Percentiles rank a stretch among this genome's conserved stretches.
phyloP scores from a whole-genome alignment of 2,888 invertebrate genomes.

The Phaonia tiefii region DNA sequence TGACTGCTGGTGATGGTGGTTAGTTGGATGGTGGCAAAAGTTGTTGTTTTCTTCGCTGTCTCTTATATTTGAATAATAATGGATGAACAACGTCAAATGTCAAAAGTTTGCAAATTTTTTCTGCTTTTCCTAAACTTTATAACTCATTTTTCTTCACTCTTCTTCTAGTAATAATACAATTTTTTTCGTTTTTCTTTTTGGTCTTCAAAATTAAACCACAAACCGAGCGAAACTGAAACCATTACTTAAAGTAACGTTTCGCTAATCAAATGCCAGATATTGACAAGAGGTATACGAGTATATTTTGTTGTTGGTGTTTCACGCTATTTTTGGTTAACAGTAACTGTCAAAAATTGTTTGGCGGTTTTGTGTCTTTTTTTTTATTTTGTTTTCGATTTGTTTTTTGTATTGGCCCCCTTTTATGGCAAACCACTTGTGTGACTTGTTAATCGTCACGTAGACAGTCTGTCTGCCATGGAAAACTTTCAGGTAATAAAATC shows the following conservation, averaged over 20 bases:
- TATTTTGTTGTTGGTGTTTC: conserved; percentile 2
- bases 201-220: conserved; percentile 1
- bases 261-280: conserved; percentile 36
- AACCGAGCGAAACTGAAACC: conserved; percentile 36
- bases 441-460: conserved; percentile 1
- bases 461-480: conserved; percentile 21
- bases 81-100: conserved; percentile 64
- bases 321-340: conserved; percentile 13
- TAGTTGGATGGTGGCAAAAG: neutral
- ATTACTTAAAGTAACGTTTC: conserved; percentile 55
- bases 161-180: conserved; percentile 15
- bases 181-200: no score
- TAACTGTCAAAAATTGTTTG: conserved; percentile 17
- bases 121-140: no score
- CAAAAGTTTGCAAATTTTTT: conserved; percentile 55
- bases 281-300: neutral
- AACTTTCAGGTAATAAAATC: no score
- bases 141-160: no score
- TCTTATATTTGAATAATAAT: conserved; percentile 40
- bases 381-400: neutral
- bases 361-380: neutral
- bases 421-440: conserved; percentile 33
- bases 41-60: conserved; percentile 1
- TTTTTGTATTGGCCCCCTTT: neutral
- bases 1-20: conserved; percentile 1